Conservation (phyloP, 2,888 invertebrate species). For the Junonia oenone region DNA sequence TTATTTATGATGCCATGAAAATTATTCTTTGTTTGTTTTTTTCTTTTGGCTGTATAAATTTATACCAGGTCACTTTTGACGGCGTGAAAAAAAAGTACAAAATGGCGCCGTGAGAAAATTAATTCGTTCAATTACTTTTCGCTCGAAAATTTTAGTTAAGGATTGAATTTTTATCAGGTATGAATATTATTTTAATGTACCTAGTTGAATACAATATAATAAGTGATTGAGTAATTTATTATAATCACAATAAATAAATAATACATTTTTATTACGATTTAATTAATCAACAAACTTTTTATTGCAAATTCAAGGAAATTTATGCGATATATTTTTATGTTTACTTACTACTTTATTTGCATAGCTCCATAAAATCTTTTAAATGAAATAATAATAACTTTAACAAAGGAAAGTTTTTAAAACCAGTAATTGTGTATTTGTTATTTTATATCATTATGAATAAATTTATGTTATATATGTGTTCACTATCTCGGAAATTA, state of each 20-base stretch:
- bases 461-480: background rate
- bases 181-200: background rate
- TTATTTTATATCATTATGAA: background rate
- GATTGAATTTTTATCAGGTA: too few species aligned
- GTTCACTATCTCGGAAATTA: too few species aligned
- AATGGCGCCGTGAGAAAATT: background rate
- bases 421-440: background rate
- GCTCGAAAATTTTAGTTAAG: too few species aligned
- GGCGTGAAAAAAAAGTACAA: background rate
- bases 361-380: background rate
- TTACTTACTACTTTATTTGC: background rate
- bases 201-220: background rate
- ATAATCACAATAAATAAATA: background rate
- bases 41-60: background rate
- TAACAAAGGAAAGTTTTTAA: background rate
- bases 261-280: background rate
- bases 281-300: background rate
- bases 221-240: background rate
- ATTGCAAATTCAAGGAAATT: background rate
- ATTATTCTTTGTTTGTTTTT: too few species aligned
- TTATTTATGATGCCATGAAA: too few species aligned
- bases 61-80: background rate
- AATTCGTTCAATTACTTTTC: too few species aligned
- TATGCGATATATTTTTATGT: background rate
- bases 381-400: background rate